phyloP scores from a whole-genome alignment of 2,888 invertebrate genomes.

The Trichogramma evanescens region DNA sequence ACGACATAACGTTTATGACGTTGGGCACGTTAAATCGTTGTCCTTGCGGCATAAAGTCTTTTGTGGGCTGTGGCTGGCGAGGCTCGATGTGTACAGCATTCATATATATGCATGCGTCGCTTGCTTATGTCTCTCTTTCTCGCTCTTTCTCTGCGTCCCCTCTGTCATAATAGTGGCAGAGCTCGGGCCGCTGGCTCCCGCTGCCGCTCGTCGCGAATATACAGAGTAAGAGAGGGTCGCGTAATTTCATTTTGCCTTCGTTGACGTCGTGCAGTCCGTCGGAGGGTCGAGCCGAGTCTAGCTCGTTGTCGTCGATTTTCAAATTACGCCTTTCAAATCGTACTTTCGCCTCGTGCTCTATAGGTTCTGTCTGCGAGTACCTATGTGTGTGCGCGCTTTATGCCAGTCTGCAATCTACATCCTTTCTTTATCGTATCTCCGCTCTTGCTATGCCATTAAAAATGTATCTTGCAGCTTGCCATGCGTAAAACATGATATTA shows the following conservation, averaged over 20 bases:
- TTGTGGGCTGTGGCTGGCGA: constrained; percentile 12
- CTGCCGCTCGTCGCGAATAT: constrained; percentile 1
- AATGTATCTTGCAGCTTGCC: too few relatives aligned
- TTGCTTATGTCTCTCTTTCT: too few relatives aligned
- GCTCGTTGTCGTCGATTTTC: constrained; percentile 40
- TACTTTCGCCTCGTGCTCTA: constrained; percentile 25
- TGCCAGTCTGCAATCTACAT: too few relatives aligned
- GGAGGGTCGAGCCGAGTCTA: constrained; percentile 40
- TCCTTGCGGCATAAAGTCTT: constrained; percentile 18
- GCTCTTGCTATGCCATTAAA: background rate
- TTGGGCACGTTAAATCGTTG: background rate
- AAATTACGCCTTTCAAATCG: constrained; percentile 46
- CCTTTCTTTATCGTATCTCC: too few relatives aligned
- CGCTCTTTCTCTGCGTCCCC: too few relatives aligned
- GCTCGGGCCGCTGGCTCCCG: constrained; percentile 27
- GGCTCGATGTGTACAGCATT: constrained; percentile 39
- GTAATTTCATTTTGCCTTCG: constrained; percentile 46
- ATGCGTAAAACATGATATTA: too few relatives aligned
- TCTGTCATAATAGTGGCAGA: too few relatives aligned
- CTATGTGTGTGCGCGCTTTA: too few relatives aligned
- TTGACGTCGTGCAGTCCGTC: constrained; percentile 32
- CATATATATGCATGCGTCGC: constrained; percentile 3
- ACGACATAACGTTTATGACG: background rate
- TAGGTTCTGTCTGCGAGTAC: too few relatives aligned
- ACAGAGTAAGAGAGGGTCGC: constrained; percentile 36